A percentile compares a stretch with the other conserved stretches of the same genome.
Conservation (phyloP, 2,113 vertebrate genomes). For the Corythornis madagascariensis region DNA sequence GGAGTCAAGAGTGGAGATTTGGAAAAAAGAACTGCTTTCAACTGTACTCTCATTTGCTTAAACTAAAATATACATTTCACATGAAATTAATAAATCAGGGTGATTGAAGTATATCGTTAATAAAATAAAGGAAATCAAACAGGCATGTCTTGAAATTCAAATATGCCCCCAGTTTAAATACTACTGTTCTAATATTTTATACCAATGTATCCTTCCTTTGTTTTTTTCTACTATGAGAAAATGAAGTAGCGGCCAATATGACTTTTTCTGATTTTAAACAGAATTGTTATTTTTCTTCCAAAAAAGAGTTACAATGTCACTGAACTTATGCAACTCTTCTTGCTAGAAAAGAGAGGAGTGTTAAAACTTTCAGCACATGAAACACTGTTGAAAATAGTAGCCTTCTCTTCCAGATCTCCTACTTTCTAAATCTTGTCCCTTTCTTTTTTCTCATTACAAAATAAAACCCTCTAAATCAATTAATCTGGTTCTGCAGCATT, state of each 20-base stretch:
- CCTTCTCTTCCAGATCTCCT: background rate
- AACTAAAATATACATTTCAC: constrained; percentile 21
- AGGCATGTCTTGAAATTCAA: background rate
- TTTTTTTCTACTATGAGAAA: constrained; percentile 11
- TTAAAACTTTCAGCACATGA: background rate
- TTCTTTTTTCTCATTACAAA: background rate
- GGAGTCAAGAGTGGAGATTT: background rate
- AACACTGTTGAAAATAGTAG: background rate
- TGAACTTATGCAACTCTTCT: background rate
- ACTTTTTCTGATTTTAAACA: background rate
- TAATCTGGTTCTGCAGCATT: background rate
- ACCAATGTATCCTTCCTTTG: background rate
- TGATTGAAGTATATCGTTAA: background rate
- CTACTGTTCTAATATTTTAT: background rate
- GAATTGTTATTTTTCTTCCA: background rate
- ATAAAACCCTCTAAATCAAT: background rate
- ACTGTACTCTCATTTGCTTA: background rate
- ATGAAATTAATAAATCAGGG: background rate
- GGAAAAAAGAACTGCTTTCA: background rate
- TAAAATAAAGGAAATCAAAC: constrained; percentile 35
- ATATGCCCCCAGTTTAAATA: background rate
- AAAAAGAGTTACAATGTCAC: background rate
- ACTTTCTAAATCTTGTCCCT: background rate
- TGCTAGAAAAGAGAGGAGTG: background rate
- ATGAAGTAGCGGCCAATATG: background rate